Percentiles rank a stretch among this genome's conserved stretches.
Evolutionary conservation across 2,888 invertebrate species (phyloP).

Genomic region (Sinohyriopsis cumingii): DNA sequence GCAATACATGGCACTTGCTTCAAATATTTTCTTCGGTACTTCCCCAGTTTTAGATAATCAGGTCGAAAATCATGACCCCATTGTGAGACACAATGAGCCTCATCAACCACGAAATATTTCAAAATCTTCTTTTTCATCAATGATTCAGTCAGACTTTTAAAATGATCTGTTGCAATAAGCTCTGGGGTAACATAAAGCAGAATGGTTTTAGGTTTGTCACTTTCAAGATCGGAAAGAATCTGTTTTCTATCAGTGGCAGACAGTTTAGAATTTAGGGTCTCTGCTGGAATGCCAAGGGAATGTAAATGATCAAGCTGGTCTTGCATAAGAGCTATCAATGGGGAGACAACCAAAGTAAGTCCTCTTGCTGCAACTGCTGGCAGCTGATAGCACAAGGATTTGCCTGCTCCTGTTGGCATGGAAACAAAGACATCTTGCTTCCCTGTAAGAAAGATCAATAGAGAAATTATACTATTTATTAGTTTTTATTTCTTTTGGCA

Average conservation of each 20-base stretch:
- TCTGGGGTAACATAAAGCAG: conserved; percentile 98
- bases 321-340: conserved; percentile 92
- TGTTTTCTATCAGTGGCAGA: conserved; percentile 82
- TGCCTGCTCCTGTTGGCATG: conserved; percentile 98
- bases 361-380: conserved; percentile 87
- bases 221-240: conserved; percentile 81
- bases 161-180: conserved; percentile 84
- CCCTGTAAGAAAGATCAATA: conserved; percentile 60
- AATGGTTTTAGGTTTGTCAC: conserved; percentile 83
- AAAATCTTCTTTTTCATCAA: conserved; percentile 84
- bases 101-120: conserved; percentile 94
- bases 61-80: conserved; percentile 99
- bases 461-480: neutral
- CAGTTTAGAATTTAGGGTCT: conserved; percentile 95
- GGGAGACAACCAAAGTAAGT: conserved; percentile 95
- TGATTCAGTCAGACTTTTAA: conserved; percentile 76
- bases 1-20: conserved; percentile 87
- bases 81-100: conserved; percentile 86
- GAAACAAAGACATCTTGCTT: conserved; percentile 93
- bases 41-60: conserved; percentile 91
- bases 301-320: conserved; percentile 94
- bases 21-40: conserved; percentile 75
- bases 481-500: neutral
- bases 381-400: conserved; percentile 96
- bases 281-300: conserved; percentile 84